Base-by-base conservation (phyloP, 2,797 vertebrate genomes). In the Glossophaga mutica region DNA sequence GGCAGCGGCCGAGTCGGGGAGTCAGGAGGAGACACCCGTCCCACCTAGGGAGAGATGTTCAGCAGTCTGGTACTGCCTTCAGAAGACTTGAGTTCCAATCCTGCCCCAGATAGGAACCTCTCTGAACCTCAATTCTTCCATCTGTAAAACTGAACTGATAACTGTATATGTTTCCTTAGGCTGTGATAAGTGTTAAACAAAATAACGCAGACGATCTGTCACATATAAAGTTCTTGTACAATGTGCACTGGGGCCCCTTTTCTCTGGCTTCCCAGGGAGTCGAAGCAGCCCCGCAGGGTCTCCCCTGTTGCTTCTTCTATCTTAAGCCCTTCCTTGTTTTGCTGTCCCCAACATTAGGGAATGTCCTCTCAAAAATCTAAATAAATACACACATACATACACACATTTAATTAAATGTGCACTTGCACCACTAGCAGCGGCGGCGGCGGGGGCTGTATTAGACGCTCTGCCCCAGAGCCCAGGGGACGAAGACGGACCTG, bases 361-460 rank as follows among this genome's bases (percentile, higher is more conserved):
- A 67, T 1, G 8, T 34, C 32, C n/a, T 67, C 6, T 67, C 65
- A 67, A 67, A 67, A 67, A 62, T 62, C 16, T 16, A 67, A 67
- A 19, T 34, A 67, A 19, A 67, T 22, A 15, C 57, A 59, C 24
- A 29, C 57, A 12, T 12, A 59, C 24, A 57, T 10, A 57, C 55
- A 59, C 4, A 26, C 57, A 59, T 24, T 59, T 29, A 59, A 59
- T 59, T 59, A 59, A 48, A 4, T 11, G 21, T 48, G 6, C 16
- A 3, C 12, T 44, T 32, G 3, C 6, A 15, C 6, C 4, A 26
- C 14, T n/a, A 48, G 9, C 8, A 0, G 1, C n/a, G 22, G 21
- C 3, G 0, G 2, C 6, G 0, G 2, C 18, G 0, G 7, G 1
- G 10, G 21, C 21, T 9, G 11, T 11, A 11, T 14, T 15, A 0